A percentile compares a stretch with the other conserved stretches of the same genome.
Conservation (phyloP, 2,797 vertebrate species). For the Propithecus deckenii region DNA sequence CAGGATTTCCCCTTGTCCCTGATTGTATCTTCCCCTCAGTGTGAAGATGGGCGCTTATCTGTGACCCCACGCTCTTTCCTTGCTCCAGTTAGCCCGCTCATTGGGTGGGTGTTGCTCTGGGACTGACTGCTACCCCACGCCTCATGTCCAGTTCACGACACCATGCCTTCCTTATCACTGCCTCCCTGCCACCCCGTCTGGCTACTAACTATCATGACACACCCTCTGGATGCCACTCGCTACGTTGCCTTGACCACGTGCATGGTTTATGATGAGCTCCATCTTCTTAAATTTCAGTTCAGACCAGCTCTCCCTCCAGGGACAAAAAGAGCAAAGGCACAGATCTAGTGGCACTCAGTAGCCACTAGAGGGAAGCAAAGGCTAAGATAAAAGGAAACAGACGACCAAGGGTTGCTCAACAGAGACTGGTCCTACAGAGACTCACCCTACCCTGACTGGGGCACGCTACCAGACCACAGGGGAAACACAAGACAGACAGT, state of each 20-base stretch:
- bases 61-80: neutral
- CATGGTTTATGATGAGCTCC: neutral
- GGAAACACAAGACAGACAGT: neutral
- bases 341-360: neutral
- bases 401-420: neutral
- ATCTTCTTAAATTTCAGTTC: neutral
- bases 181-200: neutral
- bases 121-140: neutral
- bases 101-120: neutral
- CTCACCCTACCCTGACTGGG: neutral
- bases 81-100: neutral
- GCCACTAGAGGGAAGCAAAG: constrained; percentile 59
- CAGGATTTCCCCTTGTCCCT: neutral
- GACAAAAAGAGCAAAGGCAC: neutral
- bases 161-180: neutral
- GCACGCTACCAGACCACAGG: no score
- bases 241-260: neutral
- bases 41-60: neutral
- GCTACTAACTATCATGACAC: neutral
- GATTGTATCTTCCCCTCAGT: neutral
- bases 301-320: neutral
- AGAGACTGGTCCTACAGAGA: neutral
- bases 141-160: neutral
- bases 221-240: neutral
- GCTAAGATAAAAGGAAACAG: neutral